phyloP scores from a whole-genome alignment of 2,888 invertebrate species.

The Plebejus argus region DNA sequence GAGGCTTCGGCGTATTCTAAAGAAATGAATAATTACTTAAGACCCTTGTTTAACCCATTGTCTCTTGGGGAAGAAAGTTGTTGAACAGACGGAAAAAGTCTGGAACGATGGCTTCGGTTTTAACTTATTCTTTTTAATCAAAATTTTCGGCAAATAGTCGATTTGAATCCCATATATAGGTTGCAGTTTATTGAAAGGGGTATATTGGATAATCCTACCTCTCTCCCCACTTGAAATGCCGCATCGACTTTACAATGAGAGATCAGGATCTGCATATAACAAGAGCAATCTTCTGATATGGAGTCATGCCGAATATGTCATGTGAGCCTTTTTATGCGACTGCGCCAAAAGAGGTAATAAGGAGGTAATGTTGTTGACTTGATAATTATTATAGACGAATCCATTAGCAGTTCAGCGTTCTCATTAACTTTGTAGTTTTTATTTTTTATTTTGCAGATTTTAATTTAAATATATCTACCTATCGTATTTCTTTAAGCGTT shows the following conservation, averaged over 20 bases:
- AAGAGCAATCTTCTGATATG: neutral
- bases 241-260: constrained; percentile 5
- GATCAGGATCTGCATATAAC: constrained; percentile 5
- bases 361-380: too few relatives aligned
- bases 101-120: neutral
- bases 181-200: neutral
- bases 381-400: too few relatives aligned
- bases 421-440: too few relatives aligned
- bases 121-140: neutral
- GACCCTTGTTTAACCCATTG: constrained; percentile 5
- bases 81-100: neutral
- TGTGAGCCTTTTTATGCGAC: too few relatives aligned
- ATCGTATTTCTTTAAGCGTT: too few relatives aligned
- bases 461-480: too few relatives aligned
- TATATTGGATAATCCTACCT: neutral
- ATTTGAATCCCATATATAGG: neutral
- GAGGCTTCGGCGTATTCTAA: neutral
- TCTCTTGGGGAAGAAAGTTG: neutral
- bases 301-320: neutral
- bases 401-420: too few relatives aligned
- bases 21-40: constrained; percentile 19
- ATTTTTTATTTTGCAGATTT: too few relatives aligned
- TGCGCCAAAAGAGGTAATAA: too few relatives aligned
- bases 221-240: constrained; percentile 3
- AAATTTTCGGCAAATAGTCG: neutral